A percentile compares a stretch with the other conserved stretches of the same genome.
Conservation (phyloP, 2,888 invertebrate species). For the Silvanus unidentatus region DNA sequence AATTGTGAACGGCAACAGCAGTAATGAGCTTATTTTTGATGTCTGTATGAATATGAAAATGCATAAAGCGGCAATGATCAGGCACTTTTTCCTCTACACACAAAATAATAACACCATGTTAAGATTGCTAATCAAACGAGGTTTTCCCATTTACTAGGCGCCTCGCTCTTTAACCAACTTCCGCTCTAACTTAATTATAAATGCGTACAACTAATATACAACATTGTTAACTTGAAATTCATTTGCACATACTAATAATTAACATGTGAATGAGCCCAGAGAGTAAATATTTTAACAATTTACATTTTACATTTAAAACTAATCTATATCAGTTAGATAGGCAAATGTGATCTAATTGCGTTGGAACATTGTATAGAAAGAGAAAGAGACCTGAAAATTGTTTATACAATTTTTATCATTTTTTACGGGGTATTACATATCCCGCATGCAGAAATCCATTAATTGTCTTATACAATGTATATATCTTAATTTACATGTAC, state of each 20-base stretch:
- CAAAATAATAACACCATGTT: slow-evolving; percentile 24
- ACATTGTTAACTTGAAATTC: slow-evolving; percentile 34
- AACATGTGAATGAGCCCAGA: slow-evolving; percentile 28
- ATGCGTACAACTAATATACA: slow-evolving; percentile 25
- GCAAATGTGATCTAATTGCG: too few relatives aligned
- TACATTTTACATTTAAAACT: too few relatives aligned
- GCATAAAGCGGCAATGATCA: slow-evolving; percentile 35
- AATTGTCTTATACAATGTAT: too few relatives aligned
- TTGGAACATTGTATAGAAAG: too few relatives aligned
- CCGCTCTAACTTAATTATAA: slow-evolving; percentile 28
- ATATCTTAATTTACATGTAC: too few relatives aligned
- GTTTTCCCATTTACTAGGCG: slow-evolving; percentile 31
- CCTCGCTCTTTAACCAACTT: slow-evolving; percentile 21
- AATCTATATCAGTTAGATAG: too few relatives aligned
- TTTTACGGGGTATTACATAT: too few relatives aligned
- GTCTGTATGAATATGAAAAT: slow-evolving; percentile 21
- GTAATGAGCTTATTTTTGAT: too few relatives aligned
- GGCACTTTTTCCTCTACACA: slow-evolving; percentile 27
- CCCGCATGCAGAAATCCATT: too few relatives aligned
- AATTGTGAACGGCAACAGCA: too few relatives aligned
- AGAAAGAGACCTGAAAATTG: too few relatives aligned
- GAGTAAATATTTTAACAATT: slow-evolving; percentile 13
- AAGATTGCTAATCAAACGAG: slow-evolving; percentile 35
- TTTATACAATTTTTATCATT: too few relatives aligned
- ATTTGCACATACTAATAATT: slow-evolving; percentile 30